A percentile compares a stretch with the other conserved stretches of the same genome.
phyloP scores from a whole-genome alignment of 2,797 vertebrate genomes.

The Chrosomus eos region DNA sequence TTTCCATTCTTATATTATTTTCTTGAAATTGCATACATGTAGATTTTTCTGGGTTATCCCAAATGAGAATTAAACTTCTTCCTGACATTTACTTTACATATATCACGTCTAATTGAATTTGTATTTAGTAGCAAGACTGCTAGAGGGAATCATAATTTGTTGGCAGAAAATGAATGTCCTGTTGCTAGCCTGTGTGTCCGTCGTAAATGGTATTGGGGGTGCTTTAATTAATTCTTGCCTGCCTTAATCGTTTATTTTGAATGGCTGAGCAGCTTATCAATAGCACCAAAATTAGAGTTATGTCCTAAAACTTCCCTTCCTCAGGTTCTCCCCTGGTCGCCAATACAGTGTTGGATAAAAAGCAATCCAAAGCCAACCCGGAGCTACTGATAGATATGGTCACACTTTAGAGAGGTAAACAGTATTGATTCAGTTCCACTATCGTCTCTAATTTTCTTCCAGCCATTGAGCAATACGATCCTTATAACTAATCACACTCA shows the following conservation, averaged over 20 bases:
- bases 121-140: slow-evolving; percentile 41
- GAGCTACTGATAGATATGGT: slow-evolving; percentile 84
- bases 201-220: slow-evolving; percentile 60
- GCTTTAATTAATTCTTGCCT: slow-evolving; percentile 68
- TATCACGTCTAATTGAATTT: slow-evolving; percentile 53
- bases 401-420: slow-evolving; percentile 84
- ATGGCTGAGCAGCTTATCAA: slow-evolving; percentile 70
- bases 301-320: slow-evolving; percentile 78
- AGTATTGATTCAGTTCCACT: slow-evolving; percentile 85
- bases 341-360: slow-evolving; percentile 75
- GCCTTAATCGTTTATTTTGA: slow-evolving; percentile 74
- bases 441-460: slow-evolving; percentile 82
- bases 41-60: slow-evolving; percentile 1
- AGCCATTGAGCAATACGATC: slow-evolving; percentile 75
- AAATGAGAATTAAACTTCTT: slow-evolving; percentile 41
- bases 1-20: slow-evolving; percentile 18
- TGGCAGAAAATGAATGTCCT: slow-evolving; percentile 49
- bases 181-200: slow-evolving; percentile 47
- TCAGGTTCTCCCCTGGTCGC: slow-evolving; percentile 79
- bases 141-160: slow-evolving; percentile 48
- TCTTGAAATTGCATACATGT: slow-evolving; percentile 25
- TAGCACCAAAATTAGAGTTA: slow-evolving; percentile 75
- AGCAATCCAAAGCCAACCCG: slow-evolving; percentile 76
- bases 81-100: slow-evolving; percentile 51
- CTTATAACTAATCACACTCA: slow-evolving; percentile 83